Conservation (phyloP, 2,888 invertebrate species). For the Incurvaria masculella region DNA sequence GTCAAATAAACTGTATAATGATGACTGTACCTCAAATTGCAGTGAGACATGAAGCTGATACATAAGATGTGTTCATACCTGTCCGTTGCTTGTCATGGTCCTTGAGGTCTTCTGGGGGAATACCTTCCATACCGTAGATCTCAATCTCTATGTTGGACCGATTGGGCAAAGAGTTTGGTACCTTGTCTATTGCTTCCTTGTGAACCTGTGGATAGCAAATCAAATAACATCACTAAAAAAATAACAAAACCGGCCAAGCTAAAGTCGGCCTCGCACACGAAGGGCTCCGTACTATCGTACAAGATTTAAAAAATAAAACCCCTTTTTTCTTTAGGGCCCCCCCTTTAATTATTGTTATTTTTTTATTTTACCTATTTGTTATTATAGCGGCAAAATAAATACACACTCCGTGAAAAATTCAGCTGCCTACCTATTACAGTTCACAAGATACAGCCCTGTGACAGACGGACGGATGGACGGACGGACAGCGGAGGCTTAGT, state of each 20-base stretch:
- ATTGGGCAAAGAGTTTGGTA: constrained; percentile 97
- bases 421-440: too few relatives aligned
- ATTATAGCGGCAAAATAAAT: too few relatives aligned
- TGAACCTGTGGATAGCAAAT: constrained; percentile 69
- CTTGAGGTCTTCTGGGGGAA: constrained; percentile 90
- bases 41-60: not conserved
- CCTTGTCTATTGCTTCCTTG: constrained; percentile 99
- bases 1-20: not conserved
- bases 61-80: constrained; percentile 46
- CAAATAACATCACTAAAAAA: constrained; percentile 8
- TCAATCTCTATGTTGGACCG: constrained; percentile 98
- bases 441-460: too few relatives aligned
- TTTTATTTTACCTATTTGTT: too few relatives aligned
- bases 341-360: not conserved
- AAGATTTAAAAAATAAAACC: too few relatives aligned
- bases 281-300: too few relatives aligned
- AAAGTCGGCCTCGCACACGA: too few relatives aligned
- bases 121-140: constrained; percentile 99
- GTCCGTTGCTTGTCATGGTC: constrained; percentile 90
- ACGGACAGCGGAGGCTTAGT: too few relatives aligned
- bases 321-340: too few relatives aligned
- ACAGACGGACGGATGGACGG: too few relatives aligned
- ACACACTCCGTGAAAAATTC: too few relatives aligned
- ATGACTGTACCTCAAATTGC: constrained; percentile 5
- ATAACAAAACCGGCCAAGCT: constrained; percentile 9